A percentile compares a stretch with the other conserved stretches of the same genome.
phyloP scores from a whole-genome alignment of 2,888 invertebrate genomes.

The Agonum fuliginosum region DNA sequence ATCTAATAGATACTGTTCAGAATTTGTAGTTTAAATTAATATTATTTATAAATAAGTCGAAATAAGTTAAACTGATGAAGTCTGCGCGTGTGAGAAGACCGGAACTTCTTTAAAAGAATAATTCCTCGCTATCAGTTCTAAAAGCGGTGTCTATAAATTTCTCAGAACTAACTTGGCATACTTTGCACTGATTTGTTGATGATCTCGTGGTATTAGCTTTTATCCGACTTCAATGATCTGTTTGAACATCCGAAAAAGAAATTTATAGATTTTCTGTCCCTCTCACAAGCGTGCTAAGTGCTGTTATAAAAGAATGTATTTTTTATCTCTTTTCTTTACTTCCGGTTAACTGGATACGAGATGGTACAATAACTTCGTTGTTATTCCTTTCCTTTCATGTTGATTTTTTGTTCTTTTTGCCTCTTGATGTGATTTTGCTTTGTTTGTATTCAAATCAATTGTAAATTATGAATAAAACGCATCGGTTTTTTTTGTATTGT shows the following conservation, averaged over 20 bases:
- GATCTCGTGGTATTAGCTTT: constrained; percentile 49
- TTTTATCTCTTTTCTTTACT: constrained; percentile 44
- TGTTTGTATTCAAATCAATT: constrained; percentile 4
- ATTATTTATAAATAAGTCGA: not conserved
- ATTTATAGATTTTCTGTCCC: constrained; percentile 27
- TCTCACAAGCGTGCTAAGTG: constrained; percentile 21
- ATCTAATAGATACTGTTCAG: too few relatives aligned
- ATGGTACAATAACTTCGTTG: constrained; percentile 42
- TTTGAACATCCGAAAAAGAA: constrained; percentile 17
- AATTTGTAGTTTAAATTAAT: not conserved
- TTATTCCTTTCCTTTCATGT: not conserved
- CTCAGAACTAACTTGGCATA: constrained; percentile 4
- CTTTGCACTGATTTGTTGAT: constrained; percentile 47
- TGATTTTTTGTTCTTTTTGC: constrained; percentile 23
- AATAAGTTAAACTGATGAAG: not conserved
- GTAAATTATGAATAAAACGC: constrained; percentile 5
- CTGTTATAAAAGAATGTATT: constrained; percentile 18
- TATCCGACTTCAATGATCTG: constrained; percentile 53
- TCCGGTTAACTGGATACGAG: constrained; percentile 43
- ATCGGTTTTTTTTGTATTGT: not conserved
- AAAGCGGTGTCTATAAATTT: constrained; percentile 17
- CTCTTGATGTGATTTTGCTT: constrained; percentile 1
- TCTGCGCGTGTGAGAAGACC: not conserved
- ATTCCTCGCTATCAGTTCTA: constrained; percentile 7
- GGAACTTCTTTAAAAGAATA: constrained; percentile 6